Conservation (phyloP, 2,888 invertebrate genomes). For the Aelia acuminata region DNA sequence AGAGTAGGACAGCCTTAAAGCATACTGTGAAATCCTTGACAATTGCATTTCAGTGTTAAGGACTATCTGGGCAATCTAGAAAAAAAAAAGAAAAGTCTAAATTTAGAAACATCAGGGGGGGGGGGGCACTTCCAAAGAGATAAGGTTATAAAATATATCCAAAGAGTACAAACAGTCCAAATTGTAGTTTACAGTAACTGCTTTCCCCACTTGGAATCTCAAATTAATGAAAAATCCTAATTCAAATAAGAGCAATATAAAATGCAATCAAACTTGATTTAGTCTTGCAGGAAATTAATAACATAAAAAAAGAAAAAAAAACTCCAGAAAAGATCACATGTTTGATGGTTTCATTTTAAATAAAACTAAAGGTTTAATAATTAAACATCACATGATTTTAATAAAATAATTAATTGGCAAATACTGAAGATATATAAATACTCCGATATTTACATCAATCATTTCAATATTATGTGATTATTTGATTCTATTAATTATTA, state of each 20-base stretch:
- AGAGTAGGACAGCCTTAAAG: conserved; percentile 65
- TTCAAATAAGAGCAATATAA: background rate
- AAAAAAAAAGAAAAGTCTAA: conserved; percentile 34
- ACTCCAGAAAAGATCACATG: conserved; percentile 38
- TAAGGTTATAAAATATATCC: background rate
- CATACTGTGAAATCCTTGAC: conserved; percentile 64
- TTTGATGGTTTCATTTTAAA: background rate
- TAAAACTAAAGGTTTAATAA: background rate
- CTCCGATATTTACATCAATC: no score
- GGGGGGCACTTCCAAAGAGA: background rate
- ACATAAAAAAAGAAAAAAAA: background rate
- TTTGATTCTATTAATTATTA: no score
- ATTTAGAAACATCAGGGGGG: background rate
- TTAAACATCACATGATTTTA: background rate
- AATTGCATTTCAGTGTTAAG: conserved; percentile 63
- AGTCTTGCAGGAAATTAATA: conserved; percentile 6
- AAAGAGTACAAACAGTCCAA: background rate
- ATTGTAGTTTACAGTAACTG: background rate
- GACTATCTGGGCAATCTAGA: conserved; percentile 51
- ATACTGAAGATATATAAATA: no score
- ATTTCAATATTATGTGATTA: no score
- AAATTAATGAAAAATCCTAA: background rate
- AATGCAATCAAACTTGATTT: conserved; percentile 14
- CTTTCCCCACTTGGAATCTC: background rate
- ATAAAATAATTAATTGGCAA: background rate